Base-by-base conservation (phyloP, 2,888 invertebrate species). In the Chironomus riparius region DNA sequence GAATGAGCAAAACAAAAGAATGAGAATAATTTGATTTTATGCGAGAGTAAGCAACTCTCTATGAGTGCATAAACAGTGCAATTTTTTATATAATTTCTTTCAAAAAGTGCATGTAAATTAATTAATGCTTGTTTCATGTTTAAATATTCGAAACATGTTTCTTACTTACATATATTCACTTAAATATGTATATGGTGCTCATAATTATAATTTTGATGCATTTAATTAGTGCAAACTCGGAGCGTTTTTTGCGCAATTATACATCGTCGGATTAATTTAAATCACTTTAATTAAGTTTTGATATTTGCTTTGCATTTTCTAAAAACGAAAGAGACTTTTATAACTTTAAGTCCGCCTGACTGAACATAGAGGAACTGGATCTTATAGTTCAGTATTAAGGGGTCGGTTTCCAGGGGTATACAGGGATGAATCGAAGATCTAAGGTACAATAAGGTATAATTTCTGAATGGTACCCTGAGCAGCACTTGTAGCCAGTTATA, bases 71-170 rank as follows among this genome's bases (percentile, higher is more conserved):
- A 5, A 24, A 22, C 13, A 21, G 18, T 65, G 65, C 62, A 24
- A 13, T 56, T 15, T 50, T n/a, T n/a, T 18, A 56, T 56, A 18
- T 7, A 15, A 15, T 15, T 56, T 56, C 12, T 21, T 18, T 24
- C 21, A 21, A 13, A 65, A 65, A 65, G 22, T 65, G 21, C 65
- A 65, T 65, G 65, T 65, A 65, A 65, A 65, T 65, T 65, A 65
- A 65, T 71, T 71, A n/a, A 50, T 24, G 56, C 71, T 47, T 56
- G 71, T 71, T 71, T 71, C 71, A 56, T 71, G 71, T 71, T 50
- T 48, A 28, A 71, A 24, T 50, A 71, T 71, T 71, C 56, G 50
- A 71, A 71, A 71, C 71, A 71, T 71, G 71, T 50, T 50, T 71
- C 21, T 50, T 15, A n/a, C 56, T 38, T 56, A 15, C 18, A 50